A percentile compares a stretch with the other conserved stretches of the same genome.
These are phyloP conservation scores for Tenthredo livida DNA, from an alignment of 2,888 invertebrate genomes.

Conservation along the genomic window DNA sequence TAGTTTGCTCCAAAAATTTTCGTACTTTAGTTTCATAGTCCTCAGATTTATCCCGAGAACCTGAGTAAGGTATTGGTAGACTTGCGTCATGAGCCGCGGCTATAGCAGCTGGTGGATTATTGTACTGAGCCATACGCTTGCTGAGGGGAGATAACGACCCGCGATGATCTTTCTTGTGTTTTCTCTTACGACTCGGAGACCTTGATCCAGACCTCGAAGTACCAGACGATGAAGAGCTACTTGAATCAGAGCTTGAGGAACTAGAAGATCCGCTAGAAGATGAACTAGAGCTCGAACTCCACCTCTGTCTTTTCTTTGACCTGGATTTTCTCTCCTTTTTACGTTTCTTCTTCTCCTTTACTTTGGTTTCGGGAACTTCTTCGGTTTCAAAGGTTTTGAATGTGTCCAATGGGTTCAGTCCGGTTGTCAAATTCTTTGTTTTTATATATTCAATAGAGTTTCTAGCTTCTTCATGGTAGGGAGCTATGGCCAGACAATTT, in stretches of 20 bases:
- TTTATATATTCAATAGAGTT: slow-evolving; percentile 91
- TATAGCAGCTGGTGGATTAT: slow-evolving; percentile 84
- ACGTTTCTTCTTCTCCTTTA: slow-evolving; percentile 77
- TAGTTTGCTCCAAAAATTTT: slow-evolving; percentile 88
- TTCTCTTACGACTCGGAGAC: slow-evolving; percentile 68
- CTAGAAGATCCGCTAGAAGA: slow-evolving; percentile 84
- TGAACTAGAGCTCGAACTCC: slow-evolving; percentile 85
- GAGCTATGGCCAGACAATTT: slow-evolving; percentile 90
- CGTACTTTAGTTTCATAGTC: slow-evolving; percentile 87
- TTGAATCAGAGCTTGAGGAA: slow-evolving; percentile 81
- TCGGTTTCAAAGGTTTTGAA: slow-evolving; percentile 75
- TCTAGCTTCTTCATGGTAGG: slow-evolving; percentile 93
- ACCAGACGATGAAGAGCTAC: slow-evolving; percentile 78
- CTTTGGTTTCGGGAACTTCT: slow-evolving; percentile 71
- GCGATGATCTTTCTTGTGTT: slow-evolving; percentile 83
- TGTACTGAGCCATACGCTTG: slow-evolving; percentile 91
- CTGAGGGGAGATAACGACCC: slow-evolving; percentile 90
- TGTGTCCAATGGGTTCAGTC: slow-evolving; percentile 71
- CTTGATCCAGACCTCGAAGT: slow-evolving; percentile 74
- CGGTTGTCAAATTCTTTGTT: slow-evolving; percentile 80
- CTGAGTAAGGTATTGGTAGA: slow-evolving; percentile 78
- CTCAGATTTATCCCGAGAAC: slow-evolving; percentile 77
- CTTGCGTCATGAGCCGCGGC: slow-evolving; percentile 78
- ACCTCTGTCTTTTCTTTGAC: slow-evolving; percentile 75
- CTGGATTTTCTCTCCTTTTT: slow-evolving; percentile 78